Conservation (phyloP, 2,888 invertebrate species). For the Actias luna region DNA sequence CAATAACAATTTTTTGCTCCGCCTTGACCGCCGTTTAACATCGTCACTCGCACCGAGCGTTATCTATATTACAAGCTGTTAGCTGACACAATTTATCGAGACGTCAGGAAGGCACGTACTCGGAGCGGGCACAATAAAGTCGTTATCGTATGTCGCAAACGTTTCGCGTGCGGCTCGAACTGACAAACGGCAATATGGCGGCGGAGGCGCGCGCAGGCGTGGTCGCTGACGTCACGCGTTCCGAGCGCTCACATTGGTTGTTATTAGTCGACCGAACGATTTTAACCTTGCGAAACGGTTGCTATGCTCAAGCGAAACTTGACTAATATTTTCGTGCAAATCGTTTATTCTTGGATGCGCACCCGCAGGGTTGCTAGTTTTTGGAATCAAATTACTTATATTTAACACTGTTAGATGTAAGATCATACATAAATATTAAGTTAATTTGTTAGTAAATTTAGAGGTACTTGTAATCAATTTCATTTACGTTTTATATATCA, state of each 20-base stretch:
- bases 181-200: constrained; percentile 57
- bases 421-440: too few species aligned
- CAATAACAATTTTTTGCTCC: constrained; percentile 1
- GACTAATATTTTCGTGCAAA: constrained; percentile 61
- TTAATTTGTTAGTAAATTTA: too few species aligned
- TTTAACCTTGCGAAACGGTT: constrained; percentile 78
- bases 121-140: constrained; percentile 24
- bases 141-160: constrained; percentile 43
- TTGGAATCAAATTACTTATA: background rate
- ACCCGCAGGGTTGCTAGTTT: constrained; percentile 4
- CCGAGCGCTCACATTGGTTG: constrained; percentile 58
- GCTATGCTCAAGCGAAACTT: constrained; percentile 63
- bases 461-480: background rate
- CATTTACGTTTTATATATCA: too few species aligned
- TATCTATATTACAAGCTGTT: constrained; percentile 24
- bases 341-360: constrained; percentile 38
- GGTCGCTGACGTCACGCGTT: constrained; percentile 74
- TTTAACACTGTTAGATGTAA: background rate
- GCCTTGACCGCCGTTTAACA: constrained; percentile 9
- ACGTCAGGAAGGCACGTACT: constrained; percentile 42
- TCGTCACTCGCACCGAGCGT: background rate
- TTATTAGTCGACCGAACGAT: constrained; percentile 52
- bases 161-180: constrained; percentile 50
- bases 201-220: constrained; percentile 81
- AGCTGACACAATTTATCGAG: constrained; percentile 18